Base-by-base conservation (phyloP, 1,140 invertebrate genomes). In the Scaptomyza graminum region DNA sequence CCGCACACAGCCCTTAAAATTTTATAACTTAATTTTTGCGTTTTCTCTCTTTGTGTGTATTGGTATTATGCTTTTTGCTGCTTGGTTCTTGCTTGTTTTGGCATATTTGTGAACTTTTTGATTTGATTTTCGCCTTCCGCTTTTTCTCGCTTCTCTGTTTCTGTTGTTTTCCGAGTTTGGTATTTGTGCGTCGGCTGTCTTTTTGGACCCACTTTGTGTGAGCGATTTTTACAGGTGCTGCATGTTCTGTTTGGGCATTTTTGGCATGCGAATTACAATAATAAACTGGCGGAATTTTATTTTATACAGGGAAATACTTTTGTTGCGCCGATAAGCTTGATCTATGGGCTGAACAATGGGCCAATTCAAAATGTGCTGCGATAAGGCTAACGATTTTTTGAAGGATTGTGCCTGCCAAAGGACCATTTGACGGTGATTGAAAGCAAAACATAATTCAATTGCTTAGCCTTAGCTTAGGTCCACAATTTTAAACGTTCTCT, bases 71-170 rank as follows among this genome's bases (percentile, higher is more conserved):
- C 44, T 9, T 50, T 11, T 28, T 11, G 46, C 31, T 55, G 37
- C 50, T 11, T 67, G 18, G 18, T 3, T 22, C 18, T 54, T 54
- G 64, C 49, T 84, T 68, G 50, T 73, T 80, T 76, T 84, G 81
- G 82, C 69, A 85, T 85, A 77, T 85, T 87, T 87, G 81, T 87
- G 82, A 85, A 87, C 77, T 85, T 85, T 87, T 87, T 85, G 81
- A 85, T 85, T 87, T 85, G 81, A 87, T 87, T 85, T 87, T 65
- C 52, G 70, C 56, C 76, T 67, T 41, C 66, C 59, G 59, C 63
- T 69, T 52, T 16, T 34, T 39, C 11, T 41, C 57, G 57, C 34
- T 55, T 67, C 74, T 66, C 74, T 46, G 72, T 79, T 79, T 52
- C 59, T 57, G 5, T 57, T 43, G 44, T 34, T 22, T 11, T 44